These are phyloP conservation scores for Callaeas wilsoni DNA, from an alignment of 2,113 vertebrate species.

Conservation along the genomic window DNA sequence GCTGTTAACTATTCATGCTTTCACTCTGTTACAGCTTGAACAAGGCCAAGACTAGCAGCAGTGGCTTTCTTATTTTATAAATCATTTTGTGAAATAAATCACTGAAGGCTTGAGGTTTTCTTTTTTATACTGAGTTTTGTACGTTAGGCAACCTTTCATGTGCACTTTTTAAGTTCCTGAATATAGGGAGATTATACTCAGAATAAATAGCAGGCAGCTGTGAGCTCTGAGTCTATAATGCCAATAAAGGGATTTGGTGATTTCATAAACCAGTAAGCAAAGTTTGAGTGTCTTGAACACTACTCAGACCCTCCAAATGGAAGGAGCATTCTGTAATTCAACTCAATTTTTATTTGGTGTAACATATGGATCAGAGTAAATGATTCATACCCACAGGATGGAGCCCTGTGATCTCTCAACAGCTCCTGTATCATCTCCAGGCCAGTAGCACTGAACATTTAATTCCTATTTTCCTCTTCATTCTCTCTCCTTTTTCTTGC, in stretches of 20 bases:
- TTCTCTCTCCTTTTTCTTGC: neutral
- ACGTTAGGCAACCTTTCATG: neutral
- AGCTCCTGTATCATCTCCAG: neutral
- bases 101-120: neutral
- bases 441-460: neutral
- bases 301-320: neutral
- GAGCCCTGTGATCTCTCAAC: neutral
- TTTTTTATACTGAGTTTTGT: neutral
- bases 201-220: conserved; percentile 34
- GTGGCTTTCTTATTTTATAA: neutral
- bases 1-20: neutral
- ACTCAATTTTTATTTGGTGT: neutral
- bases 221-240: neutral
- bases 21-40: neutral
- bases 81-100: neutral
- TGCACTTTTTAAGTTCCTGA: neutral
- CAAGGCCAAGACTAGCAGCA: neutral
- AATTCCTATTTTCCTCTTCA: neutral
- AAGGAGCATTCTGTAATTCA: conserved; percentile 8
- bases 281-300: neutral
- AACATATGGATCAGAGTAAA: neutral
- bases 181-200: conserved; percentile 5
- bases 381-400: neutral
- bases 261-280: neutral
- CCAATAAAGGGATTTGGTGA: neutral